Evolutionary conservation across 2,888 invertebrate genomes (phyloP), one percentile per base, ranked within the genome.

Genomic region (Scaptomyza caliginosa): DNA sequence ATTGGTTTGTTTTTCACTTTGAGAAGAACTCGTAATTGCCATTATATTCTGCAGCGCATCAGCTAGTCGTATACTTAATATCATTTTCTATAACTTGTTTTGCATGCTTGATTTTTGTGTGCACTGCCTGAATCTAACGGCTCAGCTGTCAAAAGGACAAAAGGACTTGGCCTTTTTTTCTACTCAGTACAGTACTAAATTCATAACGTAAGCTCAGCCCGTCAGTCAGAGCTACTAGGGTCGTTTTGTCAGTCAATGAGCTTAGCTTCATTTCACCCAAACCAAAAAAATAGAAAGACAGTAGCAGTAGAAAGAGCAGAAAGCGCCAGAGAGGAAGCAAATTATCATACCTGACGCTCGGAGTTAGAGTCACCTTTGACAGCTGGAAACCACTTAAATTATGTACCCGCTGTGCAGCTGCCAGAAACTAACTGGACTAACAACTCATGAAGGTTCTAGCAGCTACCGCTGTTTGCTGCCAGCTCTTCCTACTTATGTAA

Each of bases 301-400:
- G 11, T 28, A 28, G 11, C 8, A 6, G 0, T 6, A 16, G 36
- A 26, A 23, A 39, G 57, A 21, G 13, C n/a, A 16, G 38, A 43
- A 63, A 50, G 17, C 40, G 45, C 36, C 24, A 40, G 26, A 65
- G 28, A 10, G 46, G 10, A 46, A 13, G 32, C 30, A 46, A 67
- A 74, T 77, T 73, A 77, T 77, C 77, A 73, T 77, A 73, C 50
- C 77, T 67, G 57, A 28, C 49, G 46, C 23, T 28, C 26, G 34
- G 34, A 16, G 17, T 36, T 26, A 48, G 34, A 50, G 65, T 54
- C 69, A 82, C 79, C 84, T 86, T 83, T 86, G 88, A 83, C 86
- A 88, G 86, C 84, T 82, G 88, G 86, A 82, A 87, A 87, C 83
- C 81, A 85, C 86, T 87, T 84, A 86, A 81, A 81, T 81, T 84